phyloP scores from a whole-genome alignment of 1,140 invertebrate species.

The Drosophila repleta region DNA sequence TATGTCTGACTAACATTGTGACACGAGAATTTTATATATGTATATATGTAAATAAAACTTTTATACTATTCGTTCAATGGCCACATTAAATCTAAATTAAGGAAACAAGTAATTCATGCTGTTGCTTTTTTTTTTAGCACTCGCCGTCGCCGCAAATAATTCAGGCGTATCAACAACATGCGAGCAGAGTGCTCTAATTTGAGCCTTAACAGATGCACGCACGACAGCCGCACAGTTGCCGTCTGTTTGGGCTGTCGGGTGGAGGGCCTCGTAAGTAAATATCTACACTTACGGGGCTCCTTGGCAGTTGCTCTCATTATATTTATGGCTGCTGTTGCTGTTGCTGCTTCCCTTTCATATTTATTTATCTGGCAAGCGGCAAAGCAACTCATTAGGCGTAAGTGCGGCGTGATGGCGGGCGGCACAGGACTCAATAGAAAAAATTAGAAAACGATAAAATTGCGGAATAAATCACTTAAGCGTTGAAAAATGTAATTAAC shows the following conservation, averaged over 20 bases:
- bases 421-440: slow-evolving; percentile 43
- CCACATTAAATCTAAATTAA: neutral
- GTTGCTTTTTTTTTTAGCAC: slow-evolving; percentile 10
- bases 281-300: slow-evolving; percentile 1
- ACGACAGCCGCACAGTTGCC: slow-evolving; percentile 24
- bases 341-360: slow-evolving; percentile 55
- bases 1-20: no score
- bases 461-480: slow-evolving; percentile 79
- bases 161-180: slow-evolving; percentile 51
- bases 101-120: slow-evolving; percentile 11
- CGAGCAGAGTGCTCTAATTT: slow-evolving; percentile 63
- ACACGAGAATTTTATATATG: no score
- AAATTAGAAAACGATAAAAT: slow-evolving; percentile 82
- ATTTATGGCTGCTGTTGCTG: slow-evolving; percentile 38
- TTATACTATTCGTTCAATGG: neutral
- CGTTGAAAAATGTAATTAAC: slow-evolving; percentile 81
- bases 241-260: neutral
- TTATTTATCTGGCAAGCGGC: slow-evolving; percentile 45
- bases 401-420: slow-evolving; percentile 12
- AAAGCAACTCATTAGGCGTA: slow-evolving; percentile 62
- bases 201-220: slow-evolving; percentile 53
- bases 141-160: slow-evolving; percentile 35
- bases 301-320: slow-evolving; percentile 44
- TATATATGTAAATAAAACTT: neutral
- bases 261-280: neutral